phyloP scores from a whole-genome alignment of 2,113 vertebrate species.

The Nothocercus julius region DNA sequence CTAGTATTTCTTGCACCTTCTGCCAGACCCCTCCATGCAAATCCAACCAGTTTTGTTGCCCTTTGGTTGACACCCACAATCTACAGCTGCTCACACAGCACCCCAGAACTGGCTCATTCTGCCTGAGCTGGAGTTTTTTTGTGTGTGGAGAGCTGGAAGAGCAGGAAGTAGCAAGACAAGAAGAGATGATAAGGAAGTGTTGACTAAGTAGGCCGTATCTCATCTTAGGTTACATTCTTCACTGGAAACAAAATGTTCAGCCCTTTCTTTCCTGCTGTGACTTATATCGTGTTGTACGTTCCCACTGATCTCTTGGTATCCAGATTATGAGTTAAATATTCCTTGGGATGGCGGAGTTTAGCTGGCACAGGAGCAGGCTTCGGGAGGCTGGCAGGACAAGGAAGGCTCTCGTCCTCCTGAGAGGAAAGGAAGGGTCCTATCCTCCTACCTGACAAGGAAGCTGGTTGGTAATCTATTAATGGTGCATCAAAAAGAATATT shows the following conservation, averaged over 20 bases:
- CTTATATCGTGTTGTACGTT: not conserved
- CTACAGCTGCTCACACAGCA: not conserved
- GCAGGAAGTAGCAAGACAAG: not conserved
- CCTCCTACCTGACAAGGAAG: not conserved
- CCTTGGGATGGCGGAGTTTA: not conserved
- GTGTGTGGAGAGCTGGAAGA: not conserved
- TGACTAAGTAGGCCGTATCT: not conserved
- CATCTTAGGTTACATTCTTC: not conserved
- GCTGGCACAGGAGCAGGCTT: not conserved
- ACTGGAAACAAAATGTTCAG: not conserved
- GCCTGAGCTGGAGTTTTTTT: not conserved
- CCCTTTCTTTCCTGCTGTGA: not conserved
- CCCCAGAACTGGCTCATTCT: not conserved
- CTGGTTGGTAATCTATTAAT: not conserved
- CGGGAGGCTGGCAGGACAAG: not conserved
- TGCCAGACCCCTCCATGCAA: not conserved
- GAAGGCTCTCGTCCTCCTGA: not conserved
- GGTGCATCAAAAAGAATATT: not conserved
- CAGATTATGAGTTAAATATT: not conserved
- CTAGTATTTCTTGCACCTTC: not conserved
- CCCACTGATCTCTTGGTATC: not conserved
- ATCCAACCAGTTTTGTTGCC: slow-evolving; percentile 20
- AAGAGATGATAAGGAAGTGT: not conserved
- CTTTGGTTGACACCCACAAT: not conserved
- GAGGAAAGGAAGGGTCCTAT: not conserved